Evolutionary conservation across 2,113 vertebrate genomes (phyloP), one percentile per base, ranked within the genome.

Genomic region (Thamnophis sirtalis): DNA sequence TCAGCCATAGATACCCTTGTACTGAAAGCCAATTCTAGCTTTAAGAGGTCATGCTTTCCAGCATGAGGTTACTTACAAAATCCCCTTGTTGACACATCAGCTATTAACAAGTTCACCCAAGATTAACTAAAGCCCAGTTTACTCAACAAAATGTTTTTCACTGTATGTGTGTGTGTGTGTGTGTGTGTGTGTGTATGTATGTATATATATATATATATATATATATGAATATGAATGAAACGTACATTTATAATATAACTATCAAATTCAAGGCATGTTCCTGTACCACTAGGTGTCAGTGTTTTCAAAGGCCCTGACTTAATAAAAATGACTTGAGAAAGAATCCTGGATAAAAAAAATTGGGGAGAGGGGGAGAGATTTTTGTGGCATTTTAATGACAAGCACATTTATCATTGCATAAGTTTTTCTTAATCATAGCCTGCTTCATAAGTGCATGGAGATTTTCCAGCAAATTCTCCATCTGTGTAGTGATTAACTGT

Each of bases 201-300:
- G n/a, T n/a, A n/a, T n/a, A n/a, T n/a, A n/a, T n/a, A n/a, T n/a
- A n/a, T n/a, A n/a, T n/a, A n/a, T n/a, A n/a, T n/a, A n/a, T n/a
- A n/a, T n/a, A n/a, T n/a, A n/a, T n/a, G n/a, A n/a, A 91, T 85
- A 49, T 43, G 3, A 1, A 43, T 43, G 43, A 43, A 43, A 63
- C 5, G 21, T 22, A 21, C 3, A 17, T 68, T 68, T 38, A 55
- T 58, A 43, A 56, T 15, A 60, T 49, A n/a, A 84, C 21, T 51
- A 51, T 43, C 56, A 38, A 17, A 17, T 48, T 43, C 11, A 84
- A 92, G 54, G 48, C 91, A 89, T 85, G 9, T 15, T 51, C 0
- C 60, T 2, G 5, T 24, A 53, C 87, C 91, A 92, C 73, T 92
- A 85, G 91, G 13, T 85, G 91, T 89, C 91, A 89, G 43, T 92